Percentiles rank a stretch among this genome's conserved stretches.
Evolutionary conservation across 2,888 invertebrate species (phyloP).

Genomic region (Calliopum simillimum): DNA sequence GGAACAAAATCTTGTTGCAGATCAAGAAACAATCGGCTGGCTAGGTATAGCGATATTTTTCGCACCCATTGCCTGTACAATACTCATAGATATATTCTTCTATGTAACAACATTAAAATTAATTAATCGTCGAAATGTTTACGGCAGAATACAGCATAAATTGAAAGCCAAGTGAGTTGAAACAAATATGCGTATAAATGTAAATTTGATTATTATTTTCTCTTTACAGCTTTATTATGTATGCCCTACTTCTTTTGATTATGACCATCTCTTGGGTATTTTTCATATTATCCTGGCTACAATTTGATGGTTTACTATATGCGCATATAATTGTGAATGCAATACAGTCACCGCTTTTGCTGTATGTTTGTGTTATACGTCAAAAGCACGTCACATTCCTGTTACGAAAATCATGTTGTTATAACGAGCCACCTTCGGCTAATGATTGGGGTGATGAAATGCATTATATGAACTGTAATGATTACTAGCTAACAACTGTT

Average conservation of each 20-base stretch:
- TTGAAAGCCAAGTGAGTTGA: slow-evolving; percentile 79
- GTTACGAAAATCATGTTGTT: slow-evolving; percentile 83
- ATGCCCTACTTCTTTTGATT: slow-evolving; percentile 78
- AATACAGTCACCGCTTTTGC: slow-evolving; percentile 78
- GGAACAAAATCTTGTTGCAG: slow-evolving; percentile 70
- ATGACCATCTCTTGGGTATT: slow-evolving; percentile 85
- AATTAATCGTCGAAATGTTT: slow-evolving; percentile 83
- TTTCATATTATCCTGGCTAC: slow-evolving; percentile 79
- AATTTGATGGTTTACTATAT: slow-evolving; percentile 79
- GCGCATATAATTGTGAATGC: slow-evolving; percentile 81
- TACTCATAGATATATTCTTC: slow-evolving; percentile 83
- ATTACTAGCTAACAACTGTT: slow-evolving; percentile 54
- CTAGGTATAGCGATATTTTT: slow-evolving; percentile 86
- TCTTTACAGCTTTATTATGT: slow-evolving; percentile 81
- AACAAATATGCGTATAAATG: slow-evolving; percentile 20
- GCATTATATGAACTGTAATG: slow-evolving; percentile 83
- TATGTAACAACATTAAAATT: slow-evolving; percentile 83
- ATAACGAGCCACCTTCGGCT: slow-evolving; percentile 77
- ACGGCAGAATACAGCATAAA: slow-evolving; percentile 88
- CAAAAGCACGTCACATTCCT: slow-evolving; percentile 85
- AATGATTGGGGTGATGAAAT: slow-evolving; percentile 92
- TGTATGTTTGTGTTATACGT: slow-evolving; percentile 82
- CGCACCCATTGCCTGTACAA: slow-evolving; percentile 83
- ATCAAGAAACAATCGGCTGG: slow-evolving; percentile 84
- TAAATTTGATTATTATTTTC: slow-evolving; percentile 40